Conservation (phyloP, 1,140 invertebrate species). For the Platyura marginata region DNA sequence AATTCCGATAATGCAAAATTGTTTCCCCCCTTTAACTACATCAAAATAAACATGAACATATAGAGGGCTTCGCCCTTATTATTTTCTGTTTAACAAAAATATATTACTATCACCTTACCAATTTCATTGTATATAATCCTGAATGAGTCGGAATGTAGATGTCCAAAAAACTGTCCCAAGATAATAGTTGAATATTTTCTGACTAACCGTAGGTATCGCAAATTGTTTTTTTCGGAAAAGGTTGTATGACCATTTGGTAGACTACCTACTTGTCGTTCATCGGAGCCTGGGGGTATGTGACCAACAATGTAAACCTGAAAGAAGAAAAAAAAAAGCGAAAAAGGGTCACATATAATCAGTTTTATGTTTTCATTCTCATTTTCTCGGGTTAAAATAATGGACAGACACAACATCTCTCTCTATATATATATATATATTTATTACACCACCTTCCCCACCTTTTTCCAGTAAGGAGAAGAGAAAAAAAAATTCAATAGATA, state of each 20-base stretch:
- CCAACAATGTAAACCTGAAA: slow-evolving; percentile 74
- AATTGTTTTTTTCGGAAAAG: slow-evolving; percentile 45
- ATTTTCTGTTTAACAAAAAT: no score
- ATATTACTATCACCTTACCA: slow-evolving; percentile 29
- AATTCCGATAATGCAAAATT: no score
- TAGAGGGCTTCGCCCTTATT: no score
- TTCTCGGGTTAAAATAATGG: background rate
- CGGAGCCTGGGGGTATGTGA: slow-evolving; percentile 72
- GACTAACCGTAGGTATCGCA: slow-evolving; percentile 50
- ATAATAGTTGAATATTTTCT: slow-evolving; percentile 58
- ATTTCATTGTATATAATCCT: slow-evolving; percentile 60
- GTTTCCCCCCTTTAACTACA: no score
- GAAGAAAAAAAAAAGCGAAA: slow-evolving; percentile 6
- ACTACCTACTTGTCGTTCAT: slow-evolving; percentile 51
- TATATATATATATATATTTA: no score
- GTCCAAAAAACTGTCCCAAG: slow-evolving; percentile 80
- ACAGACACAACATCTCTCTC: no score
- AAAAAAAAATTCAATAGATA: no score
- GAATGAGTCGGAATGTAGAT: slow-evolving; percentile 81
- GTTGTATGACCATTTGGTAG: slow-evolving; percentile 31
- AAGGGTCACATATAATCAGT: background rate
- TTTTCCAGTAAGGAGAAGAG: no score
- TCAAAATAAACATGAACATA: no score
- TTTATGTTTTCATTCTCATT: background rate
- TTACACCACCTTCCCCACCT: no score